A percentile compares a stretch with the other conserved stretches of the same genome.
These are phyloP conservation scores for Platalea minor DNA, from an alignment of 2,797 vertebrate genomes.

Conservation along the genomic window DNA sequence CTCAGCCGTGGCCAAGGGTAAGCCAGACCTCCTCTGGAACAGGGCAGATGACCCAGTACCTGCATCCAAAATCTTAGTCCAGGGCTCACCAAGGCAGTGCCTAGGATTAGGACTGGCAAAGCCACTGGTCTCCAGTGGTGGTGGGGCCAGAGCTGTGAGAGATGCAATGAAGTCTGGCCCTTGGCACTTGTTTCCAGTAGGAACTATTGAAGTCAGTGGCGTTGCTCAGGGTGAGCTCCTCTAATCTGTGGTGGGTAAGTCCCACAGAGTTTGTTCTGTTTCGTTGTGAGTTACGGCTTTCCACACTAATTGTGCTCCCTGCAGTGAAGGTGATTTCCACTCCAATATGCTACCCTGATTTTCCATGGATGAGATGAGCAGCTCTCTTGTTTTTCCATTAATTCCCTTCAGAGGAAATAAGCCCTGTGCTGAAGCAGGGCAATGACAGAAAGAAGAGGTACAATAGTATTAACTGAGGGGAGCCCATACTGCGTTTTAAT, in stretches of 20 bases:
- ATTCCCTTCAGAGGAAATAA: neutral
- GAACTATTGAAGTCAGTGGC: neutral
- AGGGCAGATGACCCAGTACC: accelerated
- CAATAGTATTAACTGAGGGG: neutral
- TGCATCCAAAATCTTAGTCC: neutral
- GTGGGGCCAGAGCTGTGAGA: neutral
- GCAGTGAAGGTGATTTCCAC: neutral
- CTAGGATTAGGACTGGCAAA: neutral
- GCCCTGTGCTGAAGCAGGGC: neutral
- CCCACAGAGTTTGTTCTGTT: neutral
- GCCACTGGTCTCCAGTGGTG: neutral
- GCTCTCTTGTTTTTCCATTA: neutral
- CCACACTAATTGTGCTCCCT: neutral
- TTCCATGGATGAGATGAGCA: neutral
- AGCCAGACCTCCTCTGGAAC: neutral
- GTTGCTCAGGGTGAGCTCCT: neutral
- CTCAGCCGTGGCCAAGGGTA: neutral
- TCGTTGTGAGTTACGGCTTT: neutral
- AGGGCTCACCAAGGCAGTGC: neutral
- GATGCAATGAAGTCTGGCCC: neutral
- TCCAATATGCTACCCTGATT: neutral
- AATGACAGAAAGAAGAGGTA: neutral
- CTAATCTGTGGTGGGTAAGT: neutral
- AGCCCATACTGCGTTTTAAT: neutral
- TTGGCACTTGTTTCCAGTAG: neutral